These are phyloP conservation scores for Actinopyga echinites DNA, from an alignment of 53 echinoderm and acorn worm species.

Conservation along the genomic window DNA sequence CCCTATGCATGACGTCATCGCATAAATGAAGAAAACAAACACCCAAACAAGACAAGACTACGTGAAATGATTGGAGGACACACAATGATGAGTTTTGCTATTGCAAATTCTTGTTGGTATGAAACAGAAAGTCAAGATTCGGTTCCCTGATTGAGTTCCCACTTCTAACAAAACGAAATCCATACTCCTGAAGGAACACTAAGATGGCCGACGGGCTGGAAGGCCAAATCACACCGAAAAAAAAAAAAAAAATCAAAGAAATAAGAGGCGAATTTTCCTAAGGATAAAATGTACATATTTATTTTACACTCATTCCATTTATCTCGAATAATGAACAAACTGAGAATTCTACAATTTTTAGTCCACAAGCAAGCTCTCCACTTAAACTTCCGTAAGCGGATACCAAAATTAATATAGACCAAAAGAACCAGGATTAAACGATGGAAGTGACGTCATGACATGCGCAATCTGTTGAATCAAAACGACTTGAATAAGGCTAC, in stretches of 20 bases:
- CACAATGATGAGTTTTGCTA: not conserved
- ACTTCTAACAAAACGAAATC: constrained; percentile 10
- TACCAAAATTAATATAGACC: no score
- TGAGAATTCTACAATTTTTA: no score
- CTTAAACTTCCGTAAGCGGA: no score
- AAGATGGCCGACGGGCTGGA: not conserved
- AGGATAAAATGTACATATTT: constrained; percentile 27
- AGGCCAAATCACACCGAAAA: not conserved
- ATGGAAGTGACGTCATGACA: no score
- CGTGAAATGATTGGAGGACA: not conserved
- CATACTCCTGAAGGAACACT: not conserved
- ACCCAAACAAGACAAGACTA: not conserved
- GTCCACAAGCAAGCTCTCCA: no score
- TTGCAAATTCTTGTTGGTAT: constrained; percentile 34
- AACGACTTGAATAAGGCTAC: no score
- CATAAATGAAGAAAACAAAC: no score
- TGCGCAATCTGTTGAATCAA: no score
- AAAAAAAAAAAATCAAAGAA: not conserved
- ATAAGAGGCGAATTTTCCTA: not conserved
- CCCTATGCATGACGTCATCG: no score
- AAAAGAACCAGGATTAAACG: no score
- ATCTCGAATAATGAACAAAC: constrained; percentile 33
- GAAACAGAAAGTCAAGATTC: constrained; percentile 29
- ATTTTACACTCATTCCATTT: constrained; percentile 26
- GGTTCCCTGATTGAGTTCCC: constrained; percentile 35